Percentiles rank a stretch among this genome's conserved stretches.
Evolutionary conservation across 30 jellyfish, hydroid and myxozoan species (phyloP).

Genomic region (Rhopilema esculentum): DNA sequence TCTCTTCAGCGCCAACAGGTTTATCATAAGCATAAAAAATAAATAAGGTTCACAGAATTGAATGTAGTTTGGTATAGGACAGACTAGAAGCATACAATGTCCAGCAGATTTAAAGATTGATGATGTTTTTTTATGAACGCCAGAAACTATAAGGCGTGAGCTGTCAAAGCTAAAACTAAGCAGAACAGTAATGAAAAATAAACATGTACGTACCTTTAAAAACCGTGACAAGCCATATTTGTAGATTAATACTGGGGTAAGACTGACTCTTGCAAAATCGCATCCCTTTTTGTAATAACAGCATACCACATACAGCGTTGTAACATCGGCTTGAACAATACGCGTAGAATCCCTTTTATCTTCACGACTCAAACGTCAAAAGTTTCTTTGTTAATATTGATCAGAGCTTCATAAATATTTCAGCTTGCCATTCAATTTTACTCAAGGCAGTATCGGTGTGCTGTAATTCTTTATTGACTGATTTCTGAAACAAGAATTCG

Average conservation of each 20-base stretch:
- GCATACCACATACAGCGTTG: background rate
- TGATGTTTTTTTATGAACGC: too few species aligned
- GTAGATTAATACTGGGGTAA: background rate
- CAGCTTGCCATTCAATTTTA: slow-evolving; percentile 2
- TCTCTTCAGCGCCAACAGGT: too few species aligned
- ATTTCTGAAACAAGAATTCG: background rate
- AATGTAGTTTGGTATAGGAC: too few species aligned
- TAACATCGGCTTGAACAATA: background rate
- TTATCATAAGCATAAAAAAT: too few species aligned
- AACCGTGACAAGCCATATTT: background rate
- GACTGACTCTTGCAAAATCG: background rate
- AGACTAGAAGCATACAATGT: too few species aligned
- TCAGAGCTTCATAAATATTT: slow-evolving; percentile 25
- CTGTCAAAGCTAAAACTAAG: too few species aligned
- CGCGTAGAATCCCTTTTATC: background rate
- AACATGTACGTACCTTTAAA: background rate
- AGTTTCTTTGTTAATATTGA: slow-evolving; percentile 24
- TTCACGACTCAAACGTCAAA: background rate
- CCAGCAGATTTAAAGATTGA: too few species aligned
- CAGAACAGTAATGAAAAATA: background rate
- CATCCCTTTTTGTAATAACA: background rate
- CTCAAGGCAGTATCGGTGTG: background rate
- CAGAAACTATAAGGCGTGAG: too few species aligned
- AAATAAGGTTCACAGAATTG: too few species aligned
- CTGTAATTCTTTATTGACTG: background rate